phyloP scores from a whole-genome alignment of 2,888 invertebrate species.

The Stratiomys singularior region DNA sequence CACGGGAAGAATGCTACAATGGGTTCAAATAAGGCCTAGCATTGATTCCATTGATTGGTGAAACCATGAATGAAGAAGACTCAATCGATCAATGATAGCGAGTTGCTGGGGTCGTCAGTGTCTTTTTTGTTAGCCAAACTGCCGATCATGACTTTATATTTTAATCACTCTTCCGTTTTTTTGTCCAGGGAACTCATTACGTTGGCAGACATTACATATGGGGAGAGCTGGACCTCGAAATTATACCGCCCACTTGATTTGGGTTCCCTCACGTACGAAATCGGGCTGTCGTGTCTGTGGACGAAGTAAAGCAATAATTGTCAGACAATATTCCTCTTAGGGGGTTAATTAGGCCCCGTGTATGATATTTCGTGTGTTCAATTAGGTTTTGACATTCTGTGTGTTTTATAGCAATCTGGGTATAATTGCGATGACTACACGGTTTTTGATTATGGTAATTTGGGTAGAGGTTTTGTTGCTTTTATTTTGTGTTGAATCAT shows the following conservation, averaged over 20 bases:
- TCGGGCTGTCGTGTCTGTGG: neutral
- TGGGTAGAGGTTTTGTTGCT: neutral
- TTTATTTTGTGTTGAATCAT: too few species aligned
- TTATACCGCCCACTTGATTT: constrained; percentile 17
- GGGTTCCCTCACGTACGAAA: constrained; percentile 15
- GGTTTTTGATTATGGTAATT: constrained; percentile 15
- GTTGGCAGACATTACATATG: neutral
- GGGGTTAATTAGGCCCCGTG: constrained; percentile 32
- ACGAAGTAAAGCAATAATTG: constrained; percentile 39
- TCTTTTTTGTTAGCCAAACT: constrained; percentile 11
- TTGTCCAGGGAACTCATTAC: constrained; percentile 27
- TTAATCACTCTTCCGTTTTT: constrained; percentile 25
- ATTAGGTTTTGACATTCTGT: constrained; percentile 22
- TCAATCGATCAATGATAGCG: constrained; percentile 31
- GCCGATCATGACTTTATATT: constrained; percentile 20
- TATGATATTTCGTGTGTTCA: constrained; percentile 5
- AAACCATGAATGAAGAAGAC: constrained; percentile 31
- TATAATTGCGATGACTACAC: neutral
- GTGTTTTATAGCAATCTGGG: constrained; percentile 10
- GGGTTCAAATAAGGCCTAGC: constrained; percentile 20
- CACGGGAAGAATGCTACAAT: neutral
- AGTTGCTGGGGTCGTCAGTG: neutral
- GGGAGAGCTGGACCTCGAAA: neutral
- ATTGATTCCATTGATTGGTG: constrained; percentile 38
- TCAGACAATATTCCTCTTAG: constrained; percentile 20